Evolutionary conservation across 2,113 vertebrate species (phyloP).

Genomic region (Hyla sarda): DNA sequence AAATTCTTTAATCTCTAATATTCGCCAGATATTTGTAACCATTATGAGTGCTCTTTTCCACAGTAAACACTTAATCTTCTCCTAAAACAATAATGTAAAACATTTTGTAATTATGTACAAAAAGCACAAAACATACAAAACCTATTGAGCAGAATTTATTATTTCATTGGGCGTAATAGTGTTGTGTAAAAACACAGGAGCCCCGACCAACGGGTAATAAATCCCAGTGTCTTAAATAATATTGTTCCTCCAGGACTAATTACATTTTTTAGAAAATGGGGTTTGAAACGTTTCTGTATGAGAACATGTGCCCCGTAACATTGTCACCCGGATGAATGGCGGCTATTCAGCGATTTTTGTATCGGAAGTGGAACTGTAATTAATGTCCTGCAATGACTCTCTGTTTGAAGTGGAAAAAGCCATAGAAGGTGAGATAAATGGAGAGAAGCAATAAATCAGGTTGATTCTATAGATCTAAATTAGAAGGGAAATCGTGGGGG

Average conservation of each 20-base stretch:
- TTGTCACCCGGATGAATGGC: conserved; percentile 49
- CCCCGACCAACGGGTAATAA: neutral
- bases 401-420: conserved; percentile 18
- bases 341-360: conserved; percentile 25
- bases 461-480: too few species aligned
- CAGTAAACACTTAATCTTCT: neutral
- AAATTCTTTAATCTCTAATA: neutral
- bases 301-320: conserved; percentile 33
- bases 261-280: conserved; percentile 41
- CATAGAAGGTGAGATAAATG: neutral
- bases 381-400: conserved; percentile 41
- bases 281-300: conserved; percentile 43
- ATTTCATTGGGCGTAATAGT: conserved; percentile 11
- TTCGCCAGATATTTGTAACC: neutral
- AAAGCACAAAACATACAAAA: conserved; percentile 19
- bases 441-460: neutral
- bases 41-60: neutral
- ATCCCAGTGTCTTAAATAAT: conserved; percentile 45
- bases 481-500: neutral
- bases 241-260: conserved; percentile 54
- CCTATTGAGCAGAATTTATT: neutral
- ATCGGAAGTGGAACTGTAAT: conserved; percentile 25
- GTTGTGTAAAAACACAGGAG: neutral
- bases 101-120: conserved; percentile 25
- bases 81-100: conserved; percentile 16